Base-by-base conservation (phyloP, 1,140 invertebrate species). In the Riptortus pedestris region DNA sequence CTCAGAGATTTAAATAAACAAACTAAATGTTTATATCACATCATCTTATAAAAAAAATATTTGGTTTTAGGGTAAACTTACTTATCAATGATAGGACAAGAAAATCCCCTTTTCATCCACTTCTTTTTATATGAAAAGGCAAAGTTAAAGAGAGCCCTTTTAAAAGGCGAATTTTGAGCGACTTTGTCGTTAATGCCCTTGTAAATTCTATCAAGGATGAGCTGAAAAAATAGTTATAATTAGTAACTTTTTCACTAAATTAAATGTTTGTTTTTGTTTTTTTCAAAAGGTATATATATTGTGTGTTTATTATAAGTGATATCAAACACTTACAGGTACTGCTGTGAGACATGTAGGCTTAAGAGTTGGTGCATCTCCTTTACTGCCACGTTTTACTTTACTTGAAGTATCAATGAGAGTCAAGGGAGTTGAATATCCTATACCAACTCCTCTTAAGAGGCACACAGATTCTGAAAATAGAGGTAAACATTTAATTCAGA, bases 351-450 rank as follows among this genome's bases (percentile, higher is more conserved):
- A 87, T 1, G 95, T 97, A 16, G 96, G 96, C 71, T 83, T 81
- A 24, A 99, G 76, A 0, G 95, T 85, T 20, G 87, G 85, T 4
- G 93, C 90, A 76, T 99, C 96, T 7, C 96, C 90, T 70, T 84
- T 87, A 28, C 86, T 87, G 4, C 95, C 95, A 66, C 85, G 84
- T 79, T 93, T 94, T 64, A 99, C 94, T 77, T 96, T 98, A 72
- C 89, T 94, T 48, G 93, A 93, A 3, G 90, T 86, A 74, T 99
- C 95, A 45, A 96, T 88, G 79, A 99, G 85, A 0, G 96, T 99
- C 24, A 93, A 76, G 0, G 96, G 90, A 0, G 93, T 93, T 1
- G 93, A 96, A 76, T 98, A 99, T 7, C 96, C 96, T 73, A 99
- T 95, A 3, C 87, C 82, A n/a, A 95, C 85, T 27, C 95, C 96